Conservation (phyloP, 1,140 invertebrate genomes). For the Linepithema humile region DNA sequence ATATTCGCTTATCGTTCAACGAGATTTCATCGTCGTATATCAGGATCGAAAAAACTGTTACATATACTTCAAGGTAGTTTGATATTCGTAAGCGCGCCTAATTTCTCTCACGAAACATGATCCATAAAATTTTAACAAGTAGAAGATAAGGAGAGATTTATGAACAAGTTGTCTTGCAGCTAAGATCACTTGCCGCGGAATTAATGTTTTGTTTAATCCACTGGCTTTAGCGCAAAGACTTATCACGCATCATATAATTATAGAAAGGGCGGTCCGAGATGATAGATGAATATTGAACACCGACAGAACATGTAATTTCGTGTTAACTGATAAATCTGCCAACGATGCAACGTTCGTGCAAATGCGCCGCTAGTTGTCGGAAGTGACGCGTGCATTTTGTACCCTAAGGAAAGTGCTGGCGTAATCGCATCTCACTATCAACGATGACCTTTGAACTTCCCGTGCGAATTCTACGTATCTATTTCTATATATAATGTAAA, state of each 20-base stretch:
- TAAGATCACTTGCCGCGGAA: conserved; percentile 7
- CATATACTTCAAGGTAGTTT: too few species aligned
- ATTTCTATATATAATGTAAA: neutral
- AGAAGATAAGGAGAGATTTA: conserved; percentile 19
- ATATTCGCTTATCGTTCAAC: neutral
- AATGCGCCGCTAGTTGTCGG: conserved; percentile 30
- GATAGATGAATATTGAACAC: conserved; percentile 56
- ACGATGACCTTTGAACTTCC: conserved; percentile 9
- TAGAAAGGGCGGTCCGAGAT: conserved; percentile 14
- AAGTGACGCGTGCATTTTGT: conserved; percentile 40
- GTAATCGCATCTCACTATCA: conserved; percentile 23
- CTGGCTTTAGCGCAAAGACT: neutral
- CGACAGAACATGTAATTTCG: conserved; percentile 43
- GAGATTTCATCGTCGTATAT: neutral
- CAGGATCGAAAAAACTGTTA: neutral
- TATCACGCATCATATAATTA: conserved; percentile 42
- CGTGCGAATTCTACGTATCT: neutral
- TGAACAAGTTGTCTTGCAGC: neutral
- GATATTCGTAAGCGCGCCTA: neutral
- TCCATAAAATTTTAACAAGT: neutral
- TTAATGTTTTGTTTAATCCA: conserved; percentile 16
- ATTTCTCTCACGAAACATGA: neutral
- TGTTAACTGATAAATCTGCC: conserved; percentile 48
- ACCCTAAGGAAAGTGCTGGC: neutral
- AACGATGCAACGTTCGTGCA: conserved; percentile 30